phyloP scores from a whole-genome alignment of 1,140 invertebrate species.

The Coelopa frigida region DNA sequence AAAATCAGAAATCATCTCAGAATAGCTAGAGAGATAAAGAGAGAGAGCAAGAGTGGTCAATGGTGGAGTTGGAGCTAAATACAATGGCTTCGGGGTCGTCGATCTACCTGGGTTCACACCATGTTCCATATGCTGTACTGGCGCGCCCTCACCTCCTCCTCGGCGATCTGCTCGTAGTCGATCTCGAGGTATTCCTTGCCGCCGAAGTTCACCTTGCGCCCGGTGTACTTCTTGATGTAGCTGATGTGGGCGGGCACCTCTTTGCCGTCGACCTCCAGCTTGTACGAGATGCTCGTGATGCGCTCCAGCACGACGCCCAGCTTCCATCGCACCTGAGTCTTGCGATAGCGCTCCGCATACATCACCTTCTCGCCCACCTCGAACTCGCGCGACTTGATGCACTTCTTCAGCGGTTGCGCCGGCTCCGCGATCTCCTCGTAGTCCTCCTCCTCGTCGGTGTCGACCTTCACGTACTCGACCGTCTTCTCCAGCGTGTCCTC shows the following conservation, averaged over 20 bases:
- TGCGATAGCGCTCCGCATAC: slow-evolving; percentile 36
- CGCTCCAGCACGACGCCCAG: slow-evolving; percentile 32
- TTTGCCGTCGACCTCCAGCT: slow-evolving; percentile 36
- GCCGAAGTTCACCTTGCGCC: slow-evolving; percentile 38
- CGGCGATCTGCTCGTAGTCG: slow-evolving; percentile 39
- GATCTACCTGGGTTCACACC: slow-evolving; percentile 18
- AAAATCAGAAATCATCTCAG: too few species aligned
- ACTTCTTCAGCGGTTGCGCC: slow-evolving; percentile 29
- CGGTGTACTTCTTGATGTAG: slow-evolving; percentile 41
- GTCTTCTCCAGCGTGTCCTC: slow-evolving; percentile 37
- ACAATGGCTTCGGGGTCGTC: not conserved
- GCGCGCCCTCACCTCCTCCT: slow-evolving; percentile 36
- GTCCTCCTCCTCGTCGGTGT: slow-evolving; percentile 17
- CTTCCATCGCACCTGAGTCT: slow-evolving; percentile 40
- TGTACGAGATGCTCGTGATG: slow-evolving; percentile 42
- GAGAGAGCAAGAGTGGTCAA: too few species aligned
- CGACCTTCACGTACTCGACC: slow-evolving; percentile 36
- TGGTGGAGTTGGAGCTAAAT: too few species aligned
- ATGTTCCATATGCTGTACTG: slow-evolving; percentile 44
- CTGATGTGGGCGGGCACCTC: slow-evolving; percentile 37
- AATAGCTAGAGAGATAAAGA: too few species aligned
- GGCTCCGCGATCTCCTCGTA: slow-evolving; percentile 7
- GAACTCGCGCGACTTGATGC: slow-evolving; percentile 32
- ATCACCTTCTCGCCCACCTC: slow-evolving; percentile 36
- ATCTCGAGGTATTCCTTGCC: slow-evolving; percentile 42